A percentile compares a stretch with the other conserved stretches of the same genome.
These are phyloP conservation scores for Habroteleia sp. DNA, from an alignment of 2,888 invertebrate genomes.

Conservation along the genomic window DNA sequence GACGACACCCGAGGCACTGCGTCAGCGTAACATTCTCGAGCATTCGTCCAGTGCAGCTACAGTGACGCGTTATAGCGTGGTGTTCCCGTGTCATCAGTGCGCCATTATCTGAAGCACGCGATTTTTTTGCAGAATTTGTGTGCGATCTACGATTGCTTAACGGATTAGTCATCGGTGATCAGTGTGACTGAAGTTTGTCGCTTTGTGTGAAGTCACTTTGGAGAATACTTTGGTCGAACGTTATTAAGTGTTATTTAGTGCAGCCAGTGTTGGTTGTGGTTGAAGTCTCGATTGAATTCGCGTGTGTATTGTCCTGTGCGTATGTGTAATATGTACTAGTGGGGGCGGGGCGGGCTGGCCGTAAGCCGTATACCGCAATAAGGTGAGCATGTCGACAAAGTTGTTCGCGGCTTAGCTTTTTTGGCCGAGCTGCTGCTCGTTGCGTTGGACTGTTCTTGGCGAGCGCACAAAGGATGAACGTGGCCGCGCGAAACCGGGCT, in stretches of 20 bases:
- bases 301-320: slow-evolving; percentile 37
- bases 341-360: slow-evolving; percentile 62
- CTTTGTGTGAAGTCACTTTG: no score
- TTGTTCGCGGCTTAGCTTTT: no score
- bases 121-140: background rate
- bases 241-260: no score
- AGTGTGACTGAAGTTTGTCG: no score
- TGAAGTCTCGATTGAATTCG: slow-evolving; percentile 15
- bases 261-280: slow-evolving; percentile 22
- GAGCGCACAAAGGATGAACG: background rate
- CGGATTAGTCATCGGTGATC: background rate
- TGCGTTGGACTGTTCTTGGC: slow-evolving; percentile 8
- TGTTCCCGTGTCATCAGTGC: slow-evolving; percentile 18
- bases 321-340: slow-evolving; percentile 52
- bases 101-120: slow-evolving; percentile 23
- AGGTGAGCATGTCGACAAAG: slow-evolving; percentile 62
- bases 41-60: slow-evolving; percentile 43
- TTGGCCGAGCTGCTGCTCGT: no score
- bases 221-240: no score
- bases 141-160: no score
- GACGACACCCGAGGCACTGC: slow-evolving; percentile 46
- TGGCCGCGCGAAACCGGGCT: background rate
- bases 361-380: slow-evolving; percentile 53
- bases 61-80: slow-evolving; percentile 42
- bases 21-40: slow-evolving; percentile 57